Conservation (phyloP, 2,888 invertebrate species). For the Nomada ferruginata region DNA sequence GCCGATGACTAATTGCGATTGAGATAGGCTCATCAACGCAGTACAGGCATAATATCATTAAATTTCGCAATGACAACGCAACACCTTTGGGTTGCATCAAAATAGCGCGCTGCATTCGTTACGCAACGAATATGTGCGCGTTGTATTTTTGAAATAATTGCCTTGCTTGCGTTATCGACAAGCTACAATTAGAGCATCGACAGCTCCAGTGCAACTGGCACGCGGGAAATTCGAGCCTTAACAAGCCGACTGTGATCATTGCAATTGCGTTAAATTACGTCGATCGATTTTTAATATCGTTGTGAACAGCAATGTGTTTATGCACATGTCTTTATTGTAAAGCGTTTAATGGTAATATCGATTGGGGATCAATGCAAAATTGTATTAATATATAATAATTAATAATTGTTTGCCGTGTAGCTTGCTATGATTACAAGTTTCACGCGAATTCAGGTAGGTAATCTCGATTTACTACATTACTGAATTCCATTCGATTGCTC, state of each 20-base stretch:
- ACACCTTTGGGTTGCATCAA: slow-evolving; percentile 18
- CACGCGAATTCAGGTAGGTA: too few species aligned
- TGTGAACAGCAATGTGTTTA: not conserved
- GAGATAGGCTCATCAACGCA: slow-evolving; percentile 54
- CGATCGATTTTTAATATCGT: slow-evolving; percentile 18
- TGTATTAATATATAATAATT: not conserved
- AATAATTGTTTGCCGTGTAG: not conserved
- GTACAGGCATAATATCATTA: slow-evolving; percentile 40
- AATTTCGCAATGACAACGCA: slow-evolving; percentile 39
- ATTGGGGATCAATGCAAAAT: not conserved
- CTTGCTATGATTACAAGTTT: not conserved
- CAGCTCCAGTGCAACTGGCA: not conserved
- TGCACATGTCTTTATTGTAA: not conserved
- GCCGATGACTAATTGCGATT: slow-evolving; percentile 56
- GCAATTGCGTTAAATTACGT: not conserved
- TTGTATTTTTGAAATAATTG: slow-evolving; percentile 36
- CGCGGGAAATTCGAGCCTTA: slow-evolving; percentile 12
- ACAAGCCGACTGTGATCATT: not conserved
- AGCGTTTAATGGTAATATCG: slow-evolving; percentile 20
- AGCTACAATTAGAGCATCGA: slow-evolving; percentile 24
- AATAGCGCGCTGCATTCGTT: slow-evolving; percentile 46
- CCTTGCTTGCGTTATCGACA: slow-evolving; percentile 6
- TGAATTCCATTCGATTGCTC: too few species aligned
- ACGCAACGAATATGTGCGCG: not conserved
- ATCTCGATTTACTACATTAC: too few species aligned